Conservation (phyloP, 2,888 invertebrate genomes). For the Allolobophora icterica region DNA sequence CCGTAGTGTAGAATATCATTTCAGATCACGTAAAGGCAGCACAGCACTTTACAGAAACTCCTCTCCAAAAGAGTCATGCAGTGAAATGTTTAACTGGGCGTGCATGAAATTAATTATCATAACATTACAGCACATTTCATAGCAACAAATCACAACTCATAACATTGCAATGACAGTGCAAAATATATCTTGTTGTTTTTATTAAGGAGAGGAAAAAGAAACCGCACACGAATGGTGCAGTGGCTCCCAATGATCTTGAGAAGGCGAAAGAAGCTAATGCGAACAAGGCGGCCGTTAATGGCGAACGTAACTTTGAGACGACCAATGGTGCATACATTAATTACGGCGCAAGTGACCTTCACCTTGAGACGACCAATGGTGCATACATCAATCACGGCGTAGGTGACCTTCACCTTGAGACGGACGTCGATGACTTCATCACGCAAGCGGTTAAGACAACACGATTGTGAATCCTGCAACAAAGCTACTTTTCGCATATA, state of each 20-base stretch:
- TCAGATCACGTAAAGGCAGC: no score
- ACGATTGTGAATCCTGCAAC: neutral
- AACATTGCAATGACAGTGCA: no score
- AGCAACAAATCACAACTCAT: no score
- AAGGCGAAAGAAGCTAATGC: neutral
- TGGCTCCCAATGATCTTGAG: neutral
- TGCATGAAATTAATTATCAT: no score
- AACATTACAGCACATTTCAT: no score
- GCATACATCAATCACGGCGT: neutral
- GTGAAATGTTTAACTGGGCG: no score
- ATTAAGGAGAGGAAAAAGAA: neutral
- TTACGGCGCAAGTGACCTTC: neutral
- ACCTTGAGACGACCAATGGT: neutral
- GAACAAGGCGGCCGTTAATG: neutral
- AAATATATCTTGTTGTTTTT: neutral
- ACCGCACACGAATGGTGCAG: neutral
- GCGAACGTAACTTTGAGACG: no score
- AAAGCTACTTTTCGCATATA: neutral
- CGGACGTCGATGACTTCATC: neutral
- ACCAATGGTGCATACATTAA: neutral
- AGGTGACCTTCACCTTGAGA: slow-evolving; percentile 6
- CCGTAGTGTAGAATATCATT: no score
- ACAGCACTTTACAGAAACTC: no score
- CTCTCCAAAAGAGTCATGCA: no score
- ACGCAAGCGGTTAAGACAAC: neutral